Evolutionary conservation across 92 coral and sea anemone species (phyloP), one percentile per base, ranked within the genome.

Genomic region (Phenganax marumi): DNA sequence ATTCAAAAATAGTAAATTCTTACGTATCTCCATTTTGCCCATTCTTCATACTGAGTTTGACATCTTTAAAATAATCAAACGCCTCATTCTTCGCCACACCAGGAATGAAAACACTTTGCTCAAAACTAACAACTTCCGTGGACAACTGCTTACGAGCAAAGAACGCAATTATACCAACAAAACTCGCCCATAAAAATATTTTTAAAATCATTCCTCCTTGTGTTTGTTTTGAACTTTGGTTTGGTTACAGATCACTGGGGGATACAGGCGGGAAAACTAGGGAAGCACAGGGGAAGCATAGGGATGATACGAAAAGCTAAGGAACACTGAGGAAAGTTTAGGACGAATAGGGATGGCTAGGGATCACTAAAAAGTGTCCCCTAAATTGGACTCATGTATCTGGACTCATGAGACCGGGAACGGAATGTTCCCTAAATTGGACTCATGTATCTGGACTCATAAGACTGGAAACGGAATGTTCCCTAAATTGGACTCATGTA

Each of bases 1-100:
- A 23, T 18, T 72, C 25, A 12, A 2, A 47, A 19, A 70, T 2
- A 0, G 10, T 14, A 50, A 50, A 0, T 47, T 57, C 83, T 61
- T 78, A 78, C 83, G 73, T 57, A 17, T 78, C 57, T 6, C 83
- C 66, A 17, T 18, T 61, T 13, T 46, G 73, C 48, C 47, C 18
- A 7, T 58, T 46, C 49, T 62, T 78, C 83, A 78, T 78, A 66
- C 83, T 78, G 19, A 56, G 50, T 61, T 48, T 49, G 0, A 78
- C 83, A 62, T 78, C 73, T 50, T 78, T 78, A 25, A 63, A 57
- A 50, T 25, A 78, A 16, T 78, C 83, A 78, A 33, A 78, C 65
- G 47, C 83, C 6, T 16, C 83, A 0, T 16, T 11, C 47, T 78
- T 78, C 11, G 49, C 12, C 6, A 56, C 50, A 12, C 83, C 83